Evolutionary conservation across 2,113 vertebrate species (phyloP).

Genomic region (Chascanopsetta lugubris): DNA sequence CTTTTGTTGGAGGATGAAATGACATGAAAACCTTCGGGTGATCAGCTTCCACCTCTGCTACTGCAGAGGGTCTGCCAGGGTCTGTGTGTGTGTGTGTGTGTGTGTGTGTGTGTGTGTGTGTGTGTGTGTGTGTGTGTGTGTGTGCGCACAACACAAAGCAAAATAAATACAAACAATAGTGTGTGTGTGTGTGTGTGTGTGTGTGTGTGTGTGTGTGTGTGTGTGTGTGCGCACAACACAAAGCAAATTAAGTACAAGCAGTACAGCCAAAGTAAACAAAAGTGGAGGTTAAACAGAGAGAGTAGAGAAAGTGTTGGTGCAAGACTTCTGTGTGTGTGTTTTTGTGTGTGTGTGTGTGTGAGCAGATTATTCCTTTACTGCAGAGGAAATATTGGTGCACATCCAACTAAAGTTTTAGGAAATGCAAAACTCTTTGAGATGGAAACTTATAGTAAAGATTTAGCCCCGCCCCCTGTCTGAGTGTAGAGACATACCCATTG

Average conservation of each 20-base stretch:
- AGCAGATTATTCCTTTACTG: neutral
- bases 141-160: too few relatives aligned
- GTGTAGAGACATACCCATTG: too few relatives aligned
- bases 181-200: too few relatives aligned
- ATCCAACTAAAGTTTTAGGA: too few relatives aligned
- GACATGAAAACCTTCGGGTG: slow-evolving; percentile 44
- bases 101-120: slow-evolving; percentile 22
- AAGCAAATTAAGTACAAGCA: slow-evolving; percentile 21
- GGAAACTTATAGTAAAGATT: too few relatives aligned
- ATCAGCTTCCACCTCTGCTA: slow-evolving; percentile 40
- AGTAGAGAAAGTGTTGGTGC: neutral
- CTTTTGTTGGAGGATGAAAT: slow-evolving; percentile 34
- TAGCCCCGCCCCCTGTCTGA: too few relatives aligned
- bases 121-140: slow-evolving; percentile 7
- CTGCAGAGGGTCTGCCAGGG: slow-evolving; percentile 42
- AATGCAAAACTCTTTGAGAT: too few relatives aligned
- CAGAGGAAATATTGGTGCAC: too few relatives aligned
- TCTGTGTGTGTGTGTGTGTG: slow-evolving; percentile 20
- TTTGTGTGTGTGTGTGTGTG: neutral
- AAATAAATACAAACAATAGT: too few relatives aligned
- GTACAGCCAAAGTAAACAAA: slow-evolving; percentile 17
- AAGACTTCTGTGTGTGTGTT: neutral
- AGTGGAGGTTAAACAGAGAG: neutral
- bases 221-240: slow-evolving; percentile 6
- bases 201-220: neutral